Evolutionary conservation across 2,797 vertebrate genomes (phyloP), one percentile per base, ranked within the genome.

Genomic region (Crenichthys baileyi): DNA sequence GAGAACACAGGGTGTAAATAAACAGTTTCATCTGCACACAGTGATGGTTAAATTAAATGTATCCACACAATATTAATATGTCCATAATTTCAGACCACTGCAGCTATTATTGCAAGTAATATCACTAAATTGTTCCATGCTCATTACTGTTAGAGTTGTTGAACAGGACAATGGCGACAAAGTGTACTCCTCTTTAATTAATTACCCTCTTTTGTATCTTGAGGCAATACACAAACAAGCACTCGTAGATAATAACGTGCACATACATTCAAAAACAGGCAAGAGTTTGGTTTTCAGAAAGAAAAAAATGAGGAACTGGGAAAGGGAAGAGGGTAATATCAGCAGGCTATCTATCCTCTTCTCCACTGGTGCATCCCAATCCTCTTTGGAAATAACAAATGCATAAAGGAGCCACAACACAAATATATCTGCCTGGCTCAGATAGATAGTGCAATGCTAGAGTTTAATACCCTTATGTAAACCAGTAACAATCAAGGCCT

Each of bases 361-460:
- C 87, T 93, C 92, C 92, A 90, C 90, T 91, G 91, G 90, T 89
- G 93, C 92, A 92, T 93, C 92, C 92, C 94, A 95, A 95, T 95
- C 94, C 94, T 95, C 94, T 95, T 95, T 95, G 94, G 93, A 95
- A 95, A 95, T 94, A 95, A 94, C 93, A 94, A 95, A 95, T 94
- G 93, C 94, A 95, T 94, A 95, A 95, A 95, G 92, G 92, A 95
- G 87, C 91, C 91, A 93, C 93, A 93, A 94, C 92, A 95, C 93
- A 95, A 95, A 94, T 94, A 94, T 94, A 94, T 94, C 93, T 94
- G 94, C 91, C 94, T 95, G 92, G 90, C 93, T 94, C 91, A 94
- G 94, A 95, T 93, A 95, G 93, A 94, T 94, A 95, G 94, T 91
- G 88, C 93, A 91, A 88, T 91, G 93, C 91, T 91, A 87, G 89